Evolutionary conservation across 2,113 vertebrate genomes (phyloP).

Genomic region (Capreolus pygargus): DNA sequence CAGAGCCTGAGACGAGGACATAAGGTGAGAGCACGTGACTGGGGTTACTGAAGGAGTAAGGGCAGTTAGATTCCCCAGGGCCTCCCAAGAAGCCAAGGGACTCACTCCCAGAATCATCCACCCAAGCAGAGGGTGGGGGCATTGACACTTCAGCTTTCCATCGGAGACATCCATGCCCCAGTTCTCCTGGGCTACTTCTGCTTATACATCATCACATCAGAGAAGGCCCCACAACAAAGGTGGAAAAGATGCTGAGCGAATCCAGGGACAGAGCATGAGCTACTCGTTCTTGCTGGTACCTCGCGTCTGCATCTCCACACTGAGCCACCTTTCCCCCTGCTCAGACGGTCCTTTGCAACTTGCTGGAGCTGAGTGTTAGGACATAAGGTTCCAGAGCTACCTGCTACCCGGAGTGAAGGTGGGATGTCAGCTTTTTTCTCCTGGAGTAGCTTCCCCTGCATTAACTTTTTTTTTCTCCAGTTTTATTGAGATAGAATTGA

Average conservation of each 20-base stretch:
- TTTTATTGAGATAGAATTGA: not conserved
- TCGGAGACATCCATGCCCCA: not conserved
- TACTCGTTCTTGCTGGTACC: not conserved
- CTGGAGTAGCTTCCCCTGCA: not conserved
- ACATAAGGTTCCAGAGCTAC: not conserved
- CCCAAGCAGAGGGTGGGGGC: not conserved
- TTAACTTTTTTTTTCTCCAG: not conserved
- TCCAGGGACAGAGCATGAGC: not conserved
- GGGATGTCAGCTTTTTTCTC: not conserved
- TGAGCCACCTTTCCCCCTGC: not conserved
- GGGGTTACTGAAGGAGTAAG: not conserved
- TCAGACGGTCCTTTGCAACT: not conserved
- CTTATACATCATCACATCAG: rapidly evolving
- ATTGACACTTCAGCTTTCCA: not conserved
- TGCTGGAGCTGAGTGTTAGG: not conserved
- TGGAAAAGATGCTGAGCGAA: not conserved
- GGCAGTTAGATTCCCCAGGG: not conserved
- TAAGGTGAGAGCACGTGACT: not conserved
- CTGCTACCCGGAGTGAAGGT: not conserved
- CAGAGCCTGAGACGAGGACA: not conserved
- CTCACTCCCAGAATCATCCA: not conserved
- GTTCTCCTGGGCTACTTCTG: not conserved
- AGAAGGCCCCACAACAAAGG: not conserved
- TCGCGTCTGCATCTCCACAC: not conserved
- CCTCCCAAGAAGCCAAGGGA: not conserved